Conservation (phyloP, 2,113 vertebrate species). For the Macquaria australasica region DNA sequence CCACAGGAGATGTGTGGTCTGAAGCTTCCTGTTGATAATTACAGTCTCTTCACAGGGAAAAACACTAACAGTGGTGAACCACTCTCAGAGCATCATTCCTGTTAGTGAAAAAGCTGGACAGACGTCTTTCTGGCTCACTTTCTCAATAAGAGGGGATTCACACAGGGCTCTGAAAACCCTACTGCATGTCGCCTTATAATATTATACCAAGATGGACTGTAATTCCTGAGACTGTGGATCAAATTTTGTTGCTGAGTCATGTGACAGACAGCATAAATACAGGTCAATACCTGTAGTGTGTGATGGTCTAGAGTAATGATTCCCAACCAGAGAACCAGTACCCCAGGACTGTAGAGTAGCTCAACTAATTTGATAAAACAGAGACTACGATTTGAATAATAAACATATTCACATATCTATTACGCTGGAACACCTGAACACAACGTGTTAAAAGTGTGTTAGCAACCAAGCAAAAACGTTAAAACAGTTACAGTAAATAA, state of each 20-base stretch:
- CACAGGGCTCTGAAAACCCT: neutral
- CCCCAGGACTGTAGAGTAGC: neutral
- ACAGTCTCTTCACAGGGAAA: constrained; percentile 54
- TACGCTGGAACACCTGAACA: too few relatives aligned
- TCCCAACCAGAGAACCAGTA: neutral
- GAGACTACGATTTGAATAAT: too few relatives aligned
- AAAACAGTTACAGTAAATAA: too few relatives aligned
- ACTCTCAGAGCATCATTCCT: constrained; percentile 29
- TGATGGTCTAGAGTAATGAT: neutral
- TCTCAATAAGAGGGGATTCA: neutral
- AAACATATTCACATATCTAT: too few relatives aligned
- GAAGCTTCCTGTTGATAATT: constrained; percentile 77
- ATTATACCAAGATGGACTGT: neutral
- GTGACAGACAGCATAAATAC: neutral
- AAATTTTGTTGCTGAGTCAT: neutral
- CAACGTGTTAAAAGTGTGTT: too few relatives aligned
- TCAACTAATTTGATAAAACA: neutral
- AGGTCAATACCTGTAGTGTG: neutral
- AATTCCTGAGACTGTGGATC: neutral
- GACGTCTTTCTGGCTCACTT: constrained; percentile 1
- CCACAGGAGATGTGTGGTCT: constrained; percentile 55
- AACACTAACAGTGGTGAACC: constrained; percentile 47
- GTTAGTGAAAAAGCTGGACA: constrained; percentile 32
- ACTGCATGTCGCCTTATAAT: neutral
- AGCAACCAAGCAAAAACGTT: too few relatives aligned